Conservation (phyloP, 2,113 vertebrate genomes). For the Lepus europaeus region DNA sequence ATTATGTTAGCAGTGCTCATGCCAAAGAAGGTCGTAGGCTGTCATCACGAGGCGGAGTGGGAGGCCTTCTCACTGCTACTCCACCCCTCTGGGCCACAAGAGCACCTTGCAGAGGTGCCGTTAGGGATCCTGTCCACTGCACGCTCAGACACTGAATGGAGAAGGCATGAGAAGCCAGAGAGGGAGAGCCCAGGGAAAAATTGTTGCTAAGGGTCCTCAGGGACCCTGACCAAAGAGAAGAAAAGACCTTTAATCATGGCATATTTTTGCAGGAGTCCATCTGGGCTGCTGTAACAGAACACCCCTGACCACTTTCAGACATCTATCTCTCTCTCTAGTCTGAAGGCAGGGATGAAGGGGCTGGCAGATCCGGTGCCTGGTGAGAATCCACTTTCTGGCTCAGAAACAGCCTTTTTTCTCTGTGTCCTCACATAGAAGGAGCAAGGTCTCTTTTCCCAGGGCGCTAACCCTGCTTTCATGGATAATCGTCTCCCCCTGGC, state of each 20-base stretch:
- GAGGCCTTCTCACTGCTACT: not conserved
- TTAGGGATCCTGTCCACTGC: not conserved
- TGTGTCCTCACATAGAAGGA: not conserved
- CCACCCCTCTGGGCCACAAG: rapidly evolving
- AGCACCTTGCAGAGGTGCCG: not conserved
- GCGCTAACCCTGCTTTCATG: not conserved
- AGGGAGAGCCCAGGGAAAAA: not conserved
- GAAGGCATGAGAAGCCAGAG: not conserved
- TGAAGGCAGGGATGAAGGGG: not conserved
- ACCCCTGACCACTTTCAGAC: not conserved
- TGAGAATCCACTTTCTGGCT: not conserved
- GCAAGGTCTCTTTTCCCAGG: not conserved
- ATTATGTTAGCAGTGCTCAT: not conserved
- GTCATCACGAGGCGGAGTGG: not conserved
- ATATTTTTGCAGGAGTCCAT: not conserved
- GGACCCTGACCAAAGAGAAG: not conserved
- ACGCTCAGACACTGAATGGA: not conserved
- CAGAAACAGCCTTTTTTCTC: not conserved
- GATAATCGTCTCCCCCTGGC: not conserved
- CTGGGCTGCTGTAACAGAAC: not conserved
- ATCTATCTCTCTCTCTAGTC: not conserved
- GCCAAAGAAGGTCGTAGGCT: not conserved
- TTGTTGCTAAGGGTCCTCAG: not conserved
- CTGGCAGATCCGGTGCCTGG: no score
- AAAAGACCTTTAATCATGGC: not conserved